These are phyloP conservation scores for Ascidia mentula DNA, from an alignment of 23 tunicate genomes.

Conservation along the genomic window DNA sequence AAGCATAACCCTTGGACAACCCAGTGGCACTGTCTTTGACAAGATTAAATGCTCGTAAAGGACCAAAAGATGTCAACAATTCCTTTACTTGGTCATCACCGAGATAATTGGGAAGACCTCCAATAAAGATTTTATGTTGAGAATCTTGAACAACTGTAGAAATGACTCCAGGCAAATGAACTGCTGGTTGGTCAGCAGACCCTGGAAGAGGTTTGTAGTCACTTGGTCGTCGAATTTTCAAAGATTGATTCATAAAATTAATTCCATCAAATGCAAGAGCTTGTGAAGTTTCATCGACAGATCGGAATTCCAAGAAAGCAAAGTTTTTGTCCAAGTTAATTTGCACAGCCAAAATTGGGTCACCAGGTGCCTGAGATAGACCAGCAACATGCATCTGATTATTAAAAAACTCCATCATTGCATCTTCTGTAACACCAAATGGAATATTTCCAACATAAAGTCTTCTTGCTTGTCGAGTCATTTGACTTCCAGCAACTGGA, in stretches of 20 bases:
- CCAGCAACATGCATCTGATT: slow-evolving; percentile 87
- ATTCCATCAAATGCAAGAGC: slow-evolving; percentile 98
- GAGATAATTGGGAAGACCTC: slow-evolving; percentile 89
- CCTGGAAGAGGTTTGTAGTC: slow-evolving; percentile 99
- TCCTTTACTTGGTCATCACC: slow-evolving; percentile 95
- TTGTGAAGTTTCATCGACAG: slow-evolving; percentile 92
- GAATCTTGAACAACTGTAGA: slow-evolving; percentile 89
- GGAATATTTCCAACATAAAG: slow-evolving; percentile 95
- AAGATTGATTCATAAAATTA: slow-evolving; percentile 91
- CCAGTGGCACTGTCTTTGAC: slow-evolving; percentile 94
- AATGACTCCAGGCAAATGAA: slow-evolving; percentile 58
- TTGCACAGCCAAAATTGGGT: slow-evolving; percentile 95
- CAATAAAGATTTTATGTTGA: slow-evolving; percentile 84
- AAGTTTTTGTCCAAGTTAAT: slow-evolving; percentile 95
- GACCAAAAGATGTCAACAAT: slow-evolving; percentile 89
- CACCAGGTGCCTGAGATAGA: slow-evolving; percentile 93
- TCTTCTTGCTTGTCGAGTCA: slow-evolving; percentile 93
- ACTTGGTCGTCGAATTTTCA: slow-evolving; percentile 89
- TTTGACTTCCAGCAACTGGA: slow-evolving; percentile 79
- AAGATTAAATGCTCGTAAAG: slow-evolving; percentile 89
- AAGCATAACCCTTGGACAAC: slow-evolving; percentile 94
- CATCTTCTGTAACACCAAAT: slow-evolving; percentile 96
- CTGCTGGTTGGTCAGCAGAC: slow-evolving; percentile 52
- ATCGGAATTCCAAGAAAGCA: slow-evolving; percentile 96
- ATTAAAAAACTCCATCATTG: slow-evolving; percentile 99